Percentiles rank a stretch among this genome's conserved stretches.
Conservation (phyloP, 2,113 vertebrate species). For the Callopanchax toddi region DNA sequence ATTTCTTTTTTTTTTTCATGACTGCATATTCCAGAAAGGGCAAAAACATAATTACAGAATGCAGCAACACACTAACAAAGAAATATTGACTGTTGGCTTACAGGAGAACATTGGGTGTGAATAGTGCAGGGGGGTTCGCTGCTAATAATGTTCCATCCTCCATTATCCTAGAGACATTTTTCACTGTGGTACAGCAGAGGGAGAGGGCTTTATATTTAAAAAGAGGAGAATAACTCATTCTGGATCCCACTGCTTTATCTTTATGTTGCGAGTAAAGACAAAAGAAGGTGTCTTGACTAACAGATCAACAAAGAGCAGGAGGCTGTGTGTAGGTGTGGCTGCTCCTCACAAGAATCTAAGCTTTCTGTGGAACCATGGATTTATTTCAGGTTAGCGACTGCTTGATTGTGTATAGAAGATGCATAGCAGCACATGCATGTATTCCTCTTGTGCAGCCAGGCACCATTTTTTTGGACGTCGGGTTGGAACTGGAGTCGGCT, state of each 20-base stretch:
- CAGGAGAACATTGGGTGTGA: constrained; percentile 34
- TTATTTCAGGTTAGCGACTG: constrained; percentile 27
- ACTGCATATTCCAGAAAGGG: constrained; percentile 57
- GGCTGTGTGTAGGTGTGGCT: constrained; percentile 5
- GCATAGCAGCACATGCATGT: constrained; percentile 44
- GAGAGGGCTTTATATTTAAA: constrained; percentile 37
- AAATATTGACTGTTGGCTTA: constrained; percentile 60
- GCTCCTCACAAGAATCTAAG: constrained; percentile 8
- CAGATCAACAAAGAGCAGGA: constrained; percentile 25
- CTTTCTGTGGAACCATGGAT: not conserved
- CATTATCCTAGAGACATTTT: constrained; percentile 41
- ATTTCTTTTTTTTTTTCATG: constrained; percentile 52
- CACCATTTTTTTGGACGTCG: constrained; percentile 50
- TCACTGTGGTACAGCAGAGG: constrained; percentile 11
- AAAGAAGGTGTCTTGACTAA: constrained; percentile 17
- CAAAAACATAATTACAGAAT: constrained; percentile 69
- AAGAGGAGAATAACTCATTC: constrained; percentile 12
- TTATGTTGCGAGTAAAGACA: constrained; percentile 31
- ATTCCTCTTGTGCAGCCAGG: constrained; percentile 48
- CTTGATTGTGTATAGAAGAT: constrained; percentile 17
- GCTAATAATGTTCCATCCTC: constrained; percentile 54
- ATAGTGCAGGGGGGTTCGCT: constrained; percentile 18
- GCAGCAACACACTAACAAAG: constrained; percentile 63
- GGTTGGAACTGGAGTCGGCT: constrained; percentile 49
- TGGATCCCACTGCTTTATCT: constrained; percentile 23